Evolutionary conservation across 1,140 invertebrate genomes (phyloP).

Genomic region (Platyscapa corneri): DNA sequence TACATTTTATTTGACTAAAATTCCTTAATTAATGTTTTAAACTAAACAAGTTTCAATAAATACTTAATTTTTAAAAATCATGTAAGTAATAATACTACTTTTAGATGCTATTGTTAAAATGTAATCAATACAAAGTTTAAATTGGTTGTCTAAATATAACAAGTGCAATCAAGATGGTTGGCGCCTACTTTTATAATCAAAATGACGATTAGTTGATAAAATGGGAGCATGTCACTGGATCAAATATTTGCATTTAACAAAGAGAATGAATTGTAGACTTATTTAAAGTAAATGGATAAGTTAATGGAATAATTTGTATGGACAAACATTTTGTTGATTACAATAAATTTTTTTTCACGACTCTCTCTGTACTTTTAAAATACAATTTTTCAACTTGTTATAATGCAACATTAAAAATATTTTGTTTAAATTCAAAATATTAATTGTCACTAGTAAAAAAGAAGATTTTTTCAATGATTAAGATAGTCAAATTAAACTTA

Average conservation of each 20-base stretch:
- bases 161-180: neutral
- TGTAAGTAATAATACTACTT: too few relatives aligned
- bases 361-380: too few relatives aligned
- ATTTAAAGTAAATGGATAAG: neutral
- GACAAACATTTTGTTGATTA: neutral
- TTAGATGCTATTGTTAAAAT: neutral
- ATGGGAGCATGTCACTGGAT: constrained; percentile 1
- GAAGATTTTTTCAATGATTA: too few relatives aligned
- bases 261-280: neutral
- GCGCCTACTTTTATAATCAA: constrained; percentile 15
- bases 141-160: neutral
- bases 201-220: constrained; percentile 29
- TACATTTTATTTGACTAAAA: too few relatives aligned
- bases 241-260: constrained; percentile 32
- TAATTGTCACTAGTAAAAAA: too few relatives aligned
- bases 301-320: neutral
- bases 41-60: too few relatives aligned
- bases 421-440: too few relatives aligned
- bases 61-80: too few relatives aligned
- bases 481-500: too few relatives aligned
- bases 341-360: neutral
- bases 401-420: too few relatives aligned
- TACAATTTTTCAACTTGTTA: too few relatives aligned
- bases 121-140: neutral
- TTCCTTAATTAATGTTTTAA: too few relatives aligned